Conservation (phyloP, 2,113 vertebrate genomes). For the Damaliscus lunatus region DNA sequence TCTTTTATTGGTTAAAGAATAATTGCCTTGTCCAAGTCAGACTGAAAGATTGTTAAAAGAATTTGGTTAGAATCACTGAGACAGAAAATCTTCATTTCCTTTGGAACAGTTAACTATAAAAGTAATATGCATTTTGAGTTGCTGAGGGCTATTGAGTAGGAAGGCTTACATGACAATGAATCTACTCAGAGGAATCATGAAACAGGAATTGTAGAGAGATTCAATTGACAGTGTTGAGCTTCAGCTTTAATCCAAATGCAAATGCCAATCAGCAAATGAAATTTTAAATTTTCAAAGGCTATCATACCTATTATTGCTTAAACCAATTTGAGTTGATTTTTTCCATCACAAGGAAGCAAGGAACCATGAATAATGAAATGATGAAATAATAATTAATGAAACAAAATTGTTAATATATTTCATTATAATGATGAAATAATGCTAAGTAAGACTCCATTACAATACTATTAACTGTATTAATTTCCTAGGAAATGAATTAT, state of each 20-base stretch:
- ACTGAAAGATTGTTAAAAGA: neutral
- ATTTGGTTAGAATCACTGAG: neutral
- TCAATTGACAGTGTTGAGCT: neutral
- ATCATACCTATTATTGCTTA: neutral
- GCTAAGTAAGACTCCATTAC: neutral
- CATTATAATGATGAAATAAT: neutral
- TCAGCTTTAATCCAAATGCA: neutral
- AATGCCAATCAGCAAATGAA: neutral
- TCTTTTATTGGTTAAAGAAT: neutral
- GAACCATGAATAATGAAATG: neutral
- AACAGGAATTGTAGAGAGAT: neutral
- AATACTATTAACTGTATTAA: neutral
- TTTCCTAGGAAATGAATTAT: neutral
- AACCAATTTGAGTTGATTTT: neutral
- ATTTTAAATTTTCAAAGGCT: neutral
- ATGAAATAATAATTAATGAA: neutral
- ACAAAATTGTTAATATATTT: neutral
- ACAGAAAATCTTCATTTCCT: constrained; percentile 39
- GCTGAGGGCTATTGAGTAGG: neutral
- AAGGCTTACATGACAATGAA: neutral
- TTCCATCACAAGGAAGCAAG: neutral
- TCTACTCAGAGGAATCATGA: neutral
- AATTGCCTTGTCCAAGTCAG: neutral
- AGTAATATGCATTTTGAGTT: neutral
- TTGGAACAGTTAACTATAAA: constrained; percentile 17